These are phyloP conservation scores for Xestia c-nigrum DNA, from an alignment of 2,888 invertebrate genomes.

Conservation along the genomic window DNA sequence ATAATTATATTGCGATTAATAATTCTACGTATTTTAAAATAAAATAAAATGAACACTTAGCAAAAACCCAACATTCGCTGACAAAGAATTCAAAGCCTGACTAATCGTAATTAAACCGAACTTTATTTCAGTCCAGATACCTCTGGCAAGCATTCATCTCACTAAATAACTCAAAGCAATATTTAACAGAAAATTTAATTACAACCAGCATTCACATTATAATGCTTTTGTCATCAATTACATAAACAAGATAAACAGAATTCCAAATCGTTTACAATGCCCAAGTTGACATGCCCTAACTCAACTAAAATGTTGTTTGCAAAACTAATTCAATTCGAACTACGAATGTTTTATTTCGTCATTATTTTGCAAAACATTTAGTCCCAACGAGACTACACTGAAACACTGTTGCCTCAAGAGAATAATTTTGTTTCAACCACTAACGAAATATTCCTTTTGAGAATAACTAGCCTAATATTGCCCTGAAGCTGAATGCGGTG, in stretches of 20 bases:
- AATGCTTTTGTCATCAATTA: constrained; percentile 42
- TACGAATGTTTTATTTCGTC: constrained; percentile 35
- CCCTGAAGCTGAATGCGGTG: constrained; percentile 11
- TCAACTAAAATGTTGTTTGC: constrained; percentile 39
- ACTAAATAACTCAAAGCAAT: constrained; percentile 33
- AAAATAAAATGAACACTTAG: not conserved
- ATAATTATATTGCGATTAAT: not conserved
- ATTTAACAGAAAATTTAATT: constrained; percentile 37
- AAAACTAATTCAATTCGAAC: constrained; percentile 51
- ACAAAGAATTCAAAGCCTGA: constrained; percentile 15
- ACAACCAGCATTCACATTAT: constrained; percentile 36
- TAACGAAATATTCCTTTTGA: constrained; percentile 53
- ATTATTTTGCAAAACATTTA: constrained; percentile 42
- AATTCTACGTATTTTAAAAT: not conserved
- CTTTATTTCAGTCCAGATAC: constrained; percentile 15
- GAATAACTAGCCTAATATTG: constrained; percentile 31
- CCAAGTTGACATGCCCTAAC: constrained; percentile 32
- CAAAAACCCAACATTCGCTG: not conserved
- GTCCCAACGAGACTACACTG: constrained; percentile 24
- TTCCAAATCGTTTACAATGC: constrained; percentile 45
- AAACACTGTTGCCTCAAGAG: constrained; percentile 33
- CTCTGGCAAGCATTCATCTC: constrained; percentile 29
- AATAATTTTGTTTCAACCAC: constrained; percentile 48
- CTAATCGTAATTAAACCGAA: constrained; percentile 10
- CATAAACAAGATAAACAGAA: constrained; percentile 46